phyloP scores from a whole-genome alignment of 2,113 vertebrate species.

The Tauraco erythrolophus region DNA sequence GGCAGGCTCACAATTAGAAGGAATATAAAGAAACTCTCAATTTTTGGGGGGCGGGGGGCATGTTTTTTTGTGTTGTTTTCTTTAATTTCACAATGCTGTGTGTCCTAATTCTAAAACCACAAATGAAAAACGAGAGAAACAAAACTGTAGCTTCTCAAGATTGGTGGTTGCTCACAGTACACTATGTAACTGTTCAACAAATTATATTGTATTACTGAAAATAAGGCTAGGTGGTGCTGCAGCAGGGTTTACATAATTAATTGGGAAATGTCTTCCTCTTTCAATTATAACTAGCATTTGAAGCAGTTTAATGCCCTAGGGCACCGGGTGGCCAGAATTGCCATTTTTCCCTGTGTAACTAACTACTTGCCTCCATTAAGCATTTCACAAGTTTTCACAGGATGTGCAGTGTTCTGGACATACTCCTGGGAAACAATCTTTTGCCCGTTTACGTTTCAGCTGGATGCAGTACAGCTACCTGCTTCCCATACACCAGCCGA shows the following conservation, averaged over 20 bases:
- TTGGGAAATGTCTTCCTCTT: neutral
- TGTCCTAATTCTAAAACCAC: neutral
- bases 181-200: neutral
- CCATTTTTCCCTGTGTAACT: neutral
- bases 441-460: neutral
- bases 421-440: neutral
- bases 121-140: neutral
- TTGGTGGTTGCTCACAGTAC: neutral
- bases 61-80: neutral
- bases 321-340: neutral
- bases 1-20: neutral
- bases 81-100: neutral
- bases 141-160: neutral
- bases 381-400: neutral
- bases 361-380: neutral
- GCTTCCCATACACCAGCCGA: fast-evolving
- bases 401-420: neutral
- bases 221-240: neutral
- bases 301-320: neutral
- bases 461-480: neutral
- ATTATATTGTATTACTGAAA: neutral
- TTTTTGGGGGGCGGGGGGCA: fast-evolving
- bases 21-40: neutral
- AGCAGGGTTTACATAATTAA: neutral
- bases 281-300: neutral